Conservation (phyloP, 2,113 vertebrate genomes). For the Daphoenositta chrysoptera region DNA sequence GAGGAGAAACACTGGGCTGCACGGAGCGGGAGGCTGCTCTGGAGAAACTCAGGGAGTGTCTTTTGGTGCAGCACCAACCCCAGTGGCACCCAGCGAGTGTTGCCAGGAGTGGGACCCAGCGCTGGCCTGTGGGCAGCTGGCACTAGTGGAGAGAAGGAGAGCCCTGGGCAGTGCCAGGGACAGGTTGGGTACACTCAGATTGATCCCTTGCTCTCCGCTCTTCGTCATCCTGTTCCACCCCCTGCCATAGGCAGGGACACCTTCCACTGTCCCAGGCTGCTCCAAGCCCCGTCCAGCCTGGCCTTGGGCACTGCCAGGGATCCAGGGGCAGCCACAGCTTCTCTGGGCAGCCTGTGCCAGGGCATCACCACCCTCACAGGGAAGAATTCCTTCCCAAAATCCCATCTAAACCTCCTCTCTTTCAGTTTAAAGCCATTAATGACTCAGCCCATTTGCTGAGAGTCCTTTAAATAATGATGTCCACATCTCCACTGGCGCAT, state of each 20-base stretch:
- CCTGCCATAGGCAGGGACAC: neutral
- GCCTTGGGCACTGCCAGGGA: neutral
- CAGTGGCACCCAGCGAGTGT: neutral
- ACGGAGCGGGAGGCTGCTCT: neutral
- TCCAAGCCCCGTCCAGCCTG: neutral
- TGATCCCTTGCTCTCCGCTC: neutral
- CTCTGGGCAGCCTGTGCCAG: neutral
- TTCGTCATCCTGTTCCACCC: neutral
- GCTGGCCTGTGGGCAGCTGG: neutral
- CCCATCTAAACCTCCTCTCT: neutral
- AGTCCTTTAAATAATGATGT: neutral
- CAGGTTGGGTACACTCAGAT: neutral
- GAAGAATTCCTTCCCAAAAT: neutral
- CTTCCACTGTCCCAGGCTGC: rapidly evolving
- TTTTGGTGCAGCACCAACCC: neutral
- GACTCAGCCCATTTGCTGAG: neutral
- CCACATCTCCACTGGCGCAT: neutral
- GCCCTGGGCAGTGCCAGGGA: neutral
- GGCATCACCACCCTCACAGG: neutral
- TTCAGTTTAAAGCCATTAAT: neutral
- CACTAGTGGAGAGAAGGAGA: neutral
- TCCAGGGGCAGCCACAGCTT: neutral
- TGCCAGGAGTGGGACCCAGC: no score
- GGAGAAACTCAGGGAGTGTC: neutral
- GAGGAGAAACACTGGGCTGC: conserved; percentile 4